Conservation (phyloP, 1,140 invertebrate species). For the Drosophila erecta region DNA sequence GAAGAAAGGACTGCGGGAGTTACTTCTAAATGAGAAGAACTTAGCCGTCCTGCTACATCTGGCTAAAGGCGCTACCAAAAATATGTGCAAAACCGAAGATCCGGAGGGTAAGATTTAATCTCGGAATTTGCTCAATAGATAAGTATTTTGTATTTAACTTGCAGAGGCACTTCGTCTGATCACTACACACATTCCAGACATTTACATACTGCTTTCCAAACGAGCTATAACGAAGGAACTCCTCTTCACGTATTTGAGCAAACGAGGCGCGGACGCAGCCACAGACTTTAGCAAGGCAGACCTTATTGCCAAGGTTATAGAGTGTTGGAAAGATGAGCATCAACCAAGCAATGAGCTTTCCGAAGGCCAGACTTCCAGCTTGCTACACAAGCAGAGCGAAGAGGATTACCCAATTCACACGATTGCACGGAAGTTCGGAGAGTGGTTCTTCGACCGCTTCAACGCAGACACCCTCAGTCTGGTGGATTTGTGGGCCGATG, state of each 20-base stretch:
- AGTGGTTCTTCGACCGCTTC: constrained; percentile 87
- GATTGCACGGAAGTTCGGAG: constrained; percentile 86
- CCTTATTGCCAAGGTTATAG: constrained; percentile 82
- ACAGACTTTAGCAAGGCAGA: constrained; percentile 85
- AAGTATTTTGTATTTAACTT: constrained; percentile 38
- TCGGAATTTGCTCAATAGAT: not conserved
- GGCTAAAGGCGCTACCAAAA: constrained; percentile 61
- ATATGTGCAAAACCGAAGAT: constrained; percentile 47
- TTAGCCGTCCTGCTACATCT: constrained; percentile 54
- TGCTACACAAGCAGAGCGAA: not conserved
- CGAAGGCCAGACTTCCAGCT: not conserved
- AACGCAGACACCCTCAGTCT: constrained; percentile 85
- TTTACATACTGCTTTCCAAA: constrained; percentile 83
- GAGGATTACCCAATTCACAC: constrained; percentile 77
- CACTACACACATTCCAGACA: constrained; percentile 82
- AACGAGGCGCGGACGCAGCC: constrained; percentile 73
- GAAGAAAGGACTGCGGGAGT: constrained; percentile 50
- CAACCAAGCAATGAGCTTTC: not conserved
- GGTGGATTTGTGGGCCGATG: constrained; percentile 87
- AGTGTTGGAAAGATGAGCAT: constrained; percentile 80
- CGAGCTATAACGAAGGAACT: constrained; percentile 85
- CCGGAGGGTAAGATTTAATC: constrained; percentile 39
- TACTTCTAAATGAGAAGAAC: constrained; percentile 56
- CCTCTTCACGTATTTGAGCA: constrained; percentile 85
- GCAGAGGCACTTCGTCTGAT: constrained; percentile 85